Conservation (phyloP, 2,113 vertebrate species). For the Thomomys bottae region DNA sequence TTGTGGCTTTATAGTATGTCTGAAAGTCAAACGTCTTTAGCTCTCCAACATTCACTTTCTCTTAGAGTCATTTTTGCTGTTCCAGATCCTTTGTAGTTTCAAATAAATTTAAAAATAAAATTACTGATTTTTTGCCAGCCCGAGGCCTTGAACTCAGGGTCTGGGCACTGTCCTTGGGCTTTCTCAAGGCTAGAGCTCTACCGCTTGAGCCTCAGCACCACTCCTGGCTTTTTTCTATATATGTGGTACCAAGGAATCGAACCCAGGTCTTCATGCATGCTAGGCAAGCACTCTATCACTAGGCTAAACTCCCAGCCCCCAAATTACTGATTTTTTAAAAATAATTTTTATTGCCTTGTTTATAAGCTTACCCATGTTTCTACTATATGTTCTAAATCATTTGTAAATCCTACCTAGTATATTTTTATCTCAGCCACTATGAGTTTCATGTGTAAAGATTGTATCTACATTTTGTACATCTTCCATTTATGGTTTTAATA, state of each 20-base stretch:
- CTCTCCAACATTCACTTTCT: not conserved
- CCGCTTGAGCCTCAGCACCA: too few species aligned
- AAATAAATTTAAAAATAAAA: not conserved
- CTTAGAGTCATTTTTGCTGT: not conserved
- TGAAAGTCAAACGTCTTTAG: not conserved
- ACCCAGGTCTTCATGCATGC: too few species aligned
- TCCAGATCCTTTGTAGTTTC: not conserved
- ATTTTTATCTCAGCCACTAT: not conserved
- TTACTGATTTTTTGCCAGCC: not conserved
- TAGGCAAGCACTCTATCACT: too few species aligned
- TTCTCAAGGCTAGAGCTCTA: too few species aligned
- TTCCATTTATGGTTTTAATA: not conserved
- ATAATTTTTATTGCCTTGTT: not conserved
- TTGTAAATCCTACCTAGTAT: not conserved
- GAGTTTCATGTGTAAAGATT: not conserved
- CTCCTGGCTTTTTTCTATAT: too few species aligned
- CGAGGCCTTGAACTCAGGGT: too few species aligned
- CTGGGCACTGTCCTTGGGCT: too few species aligned
- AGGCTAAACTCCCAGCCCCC: too few species aligned
- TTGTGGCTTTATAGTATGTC: not conserved
- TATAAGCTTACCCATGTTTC: conserved; percentile 12
- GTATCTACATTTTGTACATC: not conserved
- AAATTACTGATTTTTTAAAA: not conserved
- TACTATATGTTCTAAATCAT: not conserved
- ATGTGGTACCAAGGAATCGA: too few species aligned